Percentiles rank a stretch among this genome's conserved stretches.
These are phyloP conservation scores for Bombycilla garrulus DNA, from an alignment of 2,113 vertebrate genomes.

Conservation along the genomic window DNA sequence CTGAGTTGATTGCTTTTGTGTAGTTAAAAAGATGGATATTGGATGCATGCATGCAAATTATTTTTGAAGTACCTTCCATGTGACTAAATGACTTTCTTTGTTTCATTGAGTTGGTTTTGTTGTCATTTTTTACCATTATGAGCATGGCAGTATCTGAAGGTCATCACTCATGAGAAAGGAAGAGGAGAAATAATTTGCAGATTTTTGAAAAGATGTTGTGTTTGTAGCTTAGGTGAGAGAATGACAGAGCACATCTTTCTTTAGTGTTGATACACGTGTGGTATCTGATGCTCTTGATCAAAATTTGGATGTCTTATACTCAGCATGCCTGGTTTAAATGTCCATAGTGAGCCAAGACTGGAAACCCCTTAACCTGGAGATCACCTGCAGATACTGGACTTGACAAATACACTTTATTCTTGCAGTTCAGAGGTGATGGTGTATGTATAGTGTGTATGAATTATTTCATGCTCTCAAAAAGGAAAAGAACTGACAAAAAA, in stretches of 20 bases:
- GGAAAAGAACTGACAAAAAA: not conserved
- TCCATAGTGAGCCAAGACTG: not conserved
- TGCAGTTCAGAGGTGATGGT: not conserved
- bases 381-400: not conserved
- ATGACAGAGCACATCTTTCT: not conserved
- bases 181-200: not conserved
- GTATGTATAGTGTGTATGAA: accelerated
- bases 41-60: not conserved
- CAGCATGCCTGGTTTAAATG: not conserved
- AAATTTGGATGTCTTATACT: not conserved
- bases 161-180: not conserved
- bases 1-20: not conserved
- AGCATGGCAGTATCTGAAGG: not conserved
- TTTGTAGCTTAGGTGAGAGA: not conserved
- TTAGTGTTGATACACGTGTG: not conserved
- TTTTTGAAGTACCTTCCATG: not conserved
- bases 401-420: not conserved
- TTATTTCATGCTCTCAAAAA: not conserved
- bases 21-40: constrained; percentile 3
- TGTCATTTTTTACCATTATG: not conserved
- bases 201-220: not conserved
- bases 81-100: not conserved
- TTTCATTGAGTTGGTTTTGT: not conserved
- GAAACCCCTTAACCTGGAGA: not conserved
- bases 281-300: not conserved